A percentile compares a stretch with the other conserved stretches of the same genome.
Evolutionary conservation across 2,797 vertebrate genomes (phyloP).

Genomic region (Gymnothorax javanicus): DNA sequence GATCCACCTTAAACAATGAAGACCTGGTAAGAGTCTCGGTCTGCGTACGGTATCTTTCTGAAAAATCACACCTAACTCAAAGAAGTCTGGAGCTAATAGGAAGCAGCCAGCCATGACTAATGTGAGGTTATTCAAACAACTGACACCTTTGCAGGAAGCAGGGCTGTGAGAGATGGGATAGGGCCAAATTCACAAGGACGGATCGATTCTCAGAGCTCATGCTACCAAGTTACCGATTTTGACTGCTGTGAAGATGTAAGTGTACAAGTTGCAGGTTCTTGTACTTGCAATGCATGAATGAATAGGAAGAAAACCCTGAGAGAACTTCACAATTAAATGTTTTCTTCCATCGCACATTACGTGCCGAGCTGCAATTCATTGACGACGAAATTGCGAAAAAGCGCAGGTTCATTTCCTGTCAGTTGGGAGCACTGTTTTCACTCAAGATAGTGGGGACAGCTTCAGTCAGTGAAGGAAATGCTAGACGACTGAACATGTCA

Average conservation of each 20-base stretch:
- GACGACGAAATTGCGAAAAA: neutral
- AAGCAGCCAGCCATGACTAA: slow-evolving; percentile 35
- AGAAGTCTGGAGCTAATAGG: slow-evolving; percentile 34
- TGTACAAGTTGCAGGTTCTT: neutral
- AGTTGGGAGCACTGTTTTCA: neutral
- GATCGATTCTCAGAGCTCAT: neutral
- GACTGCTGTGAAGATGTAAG: neutral
- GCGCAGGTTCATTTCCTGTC: neutral
- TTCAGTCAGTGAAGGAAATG: slow-evolving; percentile 61
- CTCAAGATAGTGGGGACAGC: slow-evolving; percentile 33
- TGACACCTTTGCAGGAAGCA: neutral
- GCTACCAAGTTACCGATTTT: neutral
- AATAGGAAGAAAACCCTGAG: neutral
- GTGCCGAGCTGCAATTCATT: neutral
- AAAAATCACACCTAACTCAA: slow-evolving; percentile 40
- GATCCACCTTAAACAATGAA: slow-evolving; percentile 91
- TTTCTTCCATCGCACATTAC: neutral
- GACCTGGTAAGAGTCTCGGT: slow-evolving; percentile 85
- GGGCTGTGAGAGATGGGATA: neutral
- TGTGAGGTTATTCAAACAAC: slow-evolving; percentile 34
- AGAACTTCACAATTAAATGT: neutral
- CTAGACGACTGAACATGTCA: slow-evolving; percentile 49
- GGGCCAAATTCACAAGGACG: slow-evolving; percentile 14
- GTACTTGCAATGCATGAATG: neutral
- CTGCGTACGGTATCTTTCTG: neutral